A percentile compares a stretch with the other conserved stretches of the same genome.
Conservation (phyloP, 2,797 vertebrate species). For the Neosalanx taihuensis region DNA sequence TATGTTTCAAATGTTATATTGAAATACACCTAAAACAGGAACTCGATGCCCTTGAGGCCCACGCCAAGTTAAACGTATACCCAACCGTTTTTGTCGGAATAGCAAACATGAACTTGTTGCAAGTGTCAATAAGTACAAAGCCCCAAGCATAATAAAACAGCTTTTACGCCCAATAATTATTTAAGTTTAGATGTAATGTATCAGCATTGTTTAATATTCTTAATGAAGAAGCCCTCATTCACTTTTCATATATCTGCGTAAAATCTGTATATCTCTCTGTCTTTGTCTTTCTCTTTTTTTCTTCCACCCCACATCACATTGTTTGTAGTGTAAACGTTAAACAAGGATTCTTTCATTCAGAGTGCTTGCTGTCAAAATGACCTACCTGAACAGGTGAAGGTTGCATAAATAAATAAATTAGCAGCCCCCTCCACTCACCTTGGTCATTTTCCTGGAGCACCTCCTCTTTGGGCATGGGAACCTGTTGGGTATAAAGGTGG, state of each 20-base stretch:
- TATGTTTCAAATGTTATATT: background rate
- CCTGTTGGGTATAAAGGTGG: slow-evolving; percentile 65
- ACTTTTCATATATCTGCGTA: background rate
- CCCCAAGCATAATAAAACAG: background rate
- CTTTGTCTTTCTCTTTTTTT: background rate
- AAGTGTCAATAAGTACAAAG: background rate
- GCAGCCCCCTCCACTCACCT: slow-evolving; percentile 48
- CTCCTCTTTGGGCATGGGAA: slow-evolving; percentile 65
- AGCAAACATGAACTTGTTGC: background rate
- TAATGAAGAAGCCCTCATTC: background rate
- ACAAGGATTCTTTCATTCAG: slow-evolving; percentile 5
- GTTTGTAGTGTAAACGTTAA: background rate
- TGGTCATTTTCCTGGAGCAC: slow-evolving; percentile 37
- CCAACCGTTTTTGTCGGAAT: background rate
- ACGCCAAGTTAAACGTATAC: background rate
- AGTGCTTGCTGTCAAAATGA: slow-evolving; percentile 32
- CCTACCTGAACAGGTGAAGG: slow-evolving; percentile 38
- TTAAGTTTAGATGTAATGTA: background rate
- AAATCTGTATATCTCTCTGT: background rate
- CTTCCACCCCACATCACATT: background rate
- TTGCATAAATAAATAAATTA: slow-evolving; percentile 33
- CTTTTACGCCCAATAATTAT: background rate
- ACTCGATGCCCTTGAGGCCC: too few relatives aligned
- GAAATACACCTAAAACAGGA: too few relatives aligned
- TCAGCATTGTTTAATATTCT: too few relatives aligned